Base-by-base conservation (phyloP, 2,888 invertebrate genomes). In the Zelleria hepariella region DNA sequence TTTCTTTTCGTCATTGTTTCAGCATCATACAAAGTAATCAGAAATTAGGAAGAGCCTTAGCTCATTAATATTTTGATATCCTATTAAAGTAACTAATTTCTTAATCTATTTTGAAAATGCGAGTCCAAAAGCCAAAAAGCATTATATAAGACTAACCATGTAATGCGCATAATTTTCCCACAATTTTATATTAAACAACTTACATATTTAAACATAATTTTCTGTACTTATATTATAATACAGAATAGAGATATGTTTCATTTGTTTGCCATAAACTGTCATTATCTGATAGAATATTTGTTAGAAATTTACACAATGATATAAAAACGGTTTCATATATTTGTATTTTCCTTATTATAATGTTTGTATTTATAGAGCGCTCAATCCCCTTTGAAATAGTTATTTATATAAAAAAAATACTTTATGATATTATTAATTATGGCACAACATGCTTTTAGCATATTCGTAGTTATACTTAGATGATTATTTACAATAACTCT, bases 151-250 rank as follows among this genome's bases (percentile, higher is more conserved):
- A 82, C 83, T 86, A 86, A 78, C 75, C 78, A 77, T 76, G 82
- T 87, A 88, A 87, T 81, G 88, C 88, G 88, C 84, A 88, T 88
- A 79, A n/a, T 80, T 87, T 88, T 87, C 87, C 87, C 87, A 86
- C 86, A 83, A 74, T 76, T 84, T 82, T 80, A 84, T 75, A 72
- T 83, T 86, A 10, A 51, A 56, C 77, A 81, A 76, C 73, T 74
- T 79, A 77, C 73, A 74, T 73, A 70, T 67, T 73, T 72, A 55
- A 70, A 69, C 64, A 71, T 66, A 61, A 57, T 42, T 42, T 42
- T 42, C 32, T 42, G 62, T 59, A 54, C n/a, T 8, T 58, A 57
- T 20, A 47, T 42, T 48, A 57, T 23, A 48, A 48, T 15, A 47
- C 48, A 26, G 56, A 23, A 21, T 25, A 15, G 25, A 49, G 15